Percentiles rank a stretch among this genome's conserved stretches.
phyloP scores from a whole-genome alignment of 2,888 invertebrate species.

The Dicyrtomina minuta region DNA sequence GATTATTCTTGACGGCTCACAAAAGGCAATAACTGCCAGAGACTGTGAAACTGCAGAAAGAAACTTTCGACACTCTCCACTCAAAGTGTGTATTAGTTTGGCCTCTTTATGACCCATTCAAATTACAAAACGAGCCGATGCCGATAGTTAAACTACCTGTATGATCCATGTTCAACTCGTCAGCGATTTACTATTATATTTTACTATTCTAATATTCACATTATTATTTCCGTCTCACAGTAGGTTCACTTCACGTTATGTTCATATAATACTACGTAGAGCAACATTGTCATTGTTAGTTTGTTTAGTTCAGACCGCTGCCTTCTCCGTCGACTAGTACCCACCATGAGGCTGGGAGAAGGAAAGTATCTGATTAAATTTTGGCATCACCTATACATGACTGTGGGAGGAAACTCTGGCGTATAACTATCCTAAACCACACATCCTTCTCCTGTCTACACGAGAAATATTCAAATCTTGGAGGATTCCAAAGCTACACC shows the following conservation, averaged over 20 bases:
- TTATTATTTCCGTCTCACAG: not conserved
- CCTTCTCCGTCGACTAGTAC: no score
- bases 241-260: not conserved
- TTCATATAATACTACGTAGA: not conserved
- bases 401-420: no score
- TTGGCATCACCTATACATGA: no score
- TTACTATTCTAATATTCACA: not conserved
- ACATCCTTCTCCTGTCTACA: no score
- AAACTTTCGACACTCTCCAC: slow-evolving; percentile 37
- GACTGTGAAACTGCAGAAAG: slow-evolving; percentile 30
- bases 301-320: no score
- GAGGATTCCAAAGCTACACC: no score
- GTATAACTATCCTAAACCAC: no score
- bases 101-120: slow-evolving; percentile 34
- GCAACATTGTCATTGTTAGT: not conserved
- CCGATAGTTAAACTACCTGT: slow-evolving; percentile 37
- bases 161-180: slow-evolving; percentile 15
- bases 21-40: slow-evolving; percentile 26
- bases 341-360: no score
- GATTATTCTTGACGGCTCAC: slow-evolving; percentile 25
- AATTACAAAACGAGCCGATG: slow-evolving; percentile 39
- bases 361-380: no score
- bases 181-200: slow-evolving; percentile 17
- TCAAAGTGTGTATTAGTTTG: slow-evolving; percentile 30
- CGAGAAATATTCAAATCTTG: no score